Conservation (phyloP, 2,797 vertebrate genomes). For the Thalassophryne amazonica region DNA sequence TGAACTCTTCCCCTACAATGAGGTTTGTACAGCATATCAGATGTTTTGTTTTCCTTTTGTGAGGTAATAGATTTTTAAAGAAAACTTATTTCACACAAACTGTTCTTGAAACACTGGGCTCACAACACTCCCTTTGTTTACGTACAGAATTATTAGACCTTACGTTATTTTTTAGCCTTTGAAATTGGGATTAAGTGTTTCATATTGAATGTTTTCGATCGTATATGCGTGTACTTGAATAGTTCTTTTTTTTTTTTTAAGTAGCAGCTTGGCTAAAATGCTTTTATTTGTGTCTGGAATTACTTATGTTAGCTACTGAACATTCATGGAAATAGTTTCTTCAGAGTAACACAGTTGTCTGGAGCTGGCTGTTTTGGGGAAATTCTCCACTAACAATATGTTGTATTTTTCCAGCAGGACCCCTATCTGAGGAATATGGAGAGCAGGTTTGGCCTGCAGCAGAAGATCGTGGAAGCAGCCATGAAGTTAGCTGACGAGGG, state of each 20-base stretch:
- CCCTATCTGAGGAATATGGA: constrained; percentile 90
- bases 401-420: constrained; percentile 72
- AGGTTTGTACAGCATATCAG: constrained; percentile 63
- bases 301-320: neutral
- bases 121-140: constrained; percentile 12
- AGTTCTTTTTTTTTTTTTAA: too few species aligned
- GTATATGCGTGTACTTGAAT: too few species aligned
- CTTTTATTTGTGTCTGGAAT: too few species aligned
- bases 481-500: constrained; percentile 86
- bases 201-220: too few species aligned
- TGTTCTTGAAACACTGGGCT: neutral
- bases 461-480: constrained; percentile 93
- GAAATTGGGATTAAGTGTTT: constrained; percentile 9
- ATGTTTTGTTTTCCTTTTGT: constrained; percentile 7
- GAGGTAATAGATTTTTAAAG: neutral
- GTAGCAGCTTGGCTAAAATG: too few species aligned
- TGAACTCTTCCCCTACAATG: constrained; percentile 84
- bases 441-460: constrained; percentile 90
- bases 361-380: neutral
- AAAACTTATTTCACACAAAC: neutral
- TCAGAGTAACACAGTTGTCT: neutral
- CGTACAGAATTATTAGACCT: neutral
- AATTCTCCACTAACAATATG: constrained; percentile 8
- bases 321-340: constrained; percentile 1
- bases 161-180: constrained; percentile 10